Evolutionary conservation across 1,140 invertebrate species (phyloP).

Genomic region (Drosophila rhopaloa): DNA sequence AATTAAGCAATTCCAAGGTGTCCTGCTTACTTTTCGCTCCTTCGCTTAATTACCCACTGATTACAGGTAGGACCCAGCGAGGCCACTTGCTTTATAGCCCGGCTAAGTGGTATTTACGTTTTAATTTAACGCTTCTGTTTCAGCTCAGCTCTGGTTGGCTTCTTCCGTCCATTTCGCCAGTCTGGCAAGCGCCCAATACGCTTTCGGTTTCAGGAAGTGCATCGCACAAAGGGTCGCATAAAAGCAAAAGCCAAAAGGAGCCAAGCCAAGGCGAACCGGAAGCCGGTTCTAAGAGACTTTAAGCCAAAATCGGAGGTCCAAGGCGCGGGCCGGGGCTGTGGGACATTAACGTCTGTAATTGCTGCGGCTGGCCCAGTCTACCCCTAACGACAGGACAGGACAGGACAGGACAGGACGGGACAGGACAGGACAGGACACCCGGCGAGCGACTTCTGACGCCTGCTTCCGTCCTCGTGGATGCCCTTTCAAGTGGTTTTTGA

Average conservation of each 20-base stretch:
- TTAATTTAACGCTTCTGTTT: conserved; percentile 78
- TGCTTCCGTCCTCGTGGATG: conserved; percentile 38
- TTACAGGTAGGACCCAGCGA: conserved; percentile 53
- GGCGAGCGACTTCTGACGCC: conserved; percentile 15
- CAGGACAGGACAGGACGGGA: conserved; percentile 28
- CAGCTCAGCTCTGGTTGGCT: conserved; percentile 7
- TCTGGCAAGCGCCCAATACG: conserved; percentile 44
- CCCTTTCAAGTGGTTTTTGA: conserved; percentile 83
- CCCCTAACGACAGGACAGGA: conserved; percentile 53
- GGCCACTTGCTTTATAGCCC: conserved; percentile 74
- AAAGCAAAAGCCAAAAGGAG: conserved; percentile 45
- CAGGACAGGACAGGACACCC: conserved; percentile 32
- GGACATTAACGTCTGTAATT: conserved; percentile 75
- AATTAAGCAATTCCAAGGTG: conserved; percentile 75
- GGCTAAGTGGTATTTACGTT: conserved; percentile 81
- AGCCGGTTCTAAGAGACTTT: conserved; percentile 61
- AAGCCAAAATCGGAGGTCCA: conserved; percentile 60
- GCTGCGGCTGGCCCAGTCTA: conserved; percentile 61
- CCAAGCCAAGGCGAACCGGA: conserved; percentile 50
- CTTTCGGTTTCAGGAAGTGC: conserved; percentile 77
- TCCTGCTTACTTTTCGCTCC: conserved; percentile 55
- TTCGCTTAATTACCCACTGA: conserved; percentile 76
- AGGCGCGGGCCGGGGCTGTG: conserved; percentile 2
- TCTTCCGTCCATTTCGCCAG: neutral
- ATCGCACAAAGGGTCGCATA: conserved; percentile 49